A percentile compares a stretch with the other conserved stretches of the same genome.
phyloP scores from a whole-genome alignment of 2,113 vertebrate genomes.

The Dicerorhinus sumatrensis region DNA sequence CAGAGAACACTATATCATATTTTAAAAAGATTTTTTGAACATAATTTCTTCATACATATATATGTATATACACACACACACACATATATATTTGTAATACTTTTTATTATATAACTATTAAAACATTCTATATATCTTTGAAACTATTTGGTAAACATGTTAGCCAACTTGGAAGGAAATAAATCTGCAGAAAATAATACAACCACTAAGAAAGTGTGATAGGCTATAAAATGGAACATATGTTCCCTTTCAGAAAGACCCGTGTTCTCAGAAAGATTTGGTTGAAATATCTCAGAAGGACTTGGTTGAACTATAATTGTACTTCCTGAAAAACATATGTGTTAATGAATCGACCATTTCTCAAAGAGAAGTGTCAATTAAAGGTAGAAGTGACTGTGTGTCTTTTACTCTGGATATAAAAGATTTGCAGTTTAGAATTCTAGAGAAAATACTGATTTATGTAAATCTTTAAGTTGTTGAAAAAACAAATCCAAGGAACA shows the following conservation, averaged over 20 bases:
- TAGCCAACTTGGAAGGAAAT: not conserved
- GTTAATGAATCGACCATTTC: not conserved
- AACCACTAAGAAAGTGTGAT: not conserved
- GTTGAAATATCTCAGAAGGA: conserved; percentile 7
- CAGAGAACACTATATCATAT: not conserved
- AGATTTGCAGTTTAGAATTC: not conserved
- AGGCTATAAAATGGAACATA: not conserved
- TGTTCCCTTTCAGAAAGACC: not conserved
- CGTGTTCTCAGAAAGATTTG: not conserved
- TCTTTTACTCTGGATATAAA: not conserved
- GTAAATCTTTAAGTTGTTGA: not conserved
- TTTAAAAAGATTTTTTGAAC: not conserved
- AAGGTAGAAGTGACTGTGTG: not conserved
- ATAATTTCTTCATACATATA: not conserved
- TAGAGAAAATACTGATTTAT: not conserved
- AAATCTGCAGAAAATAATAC: not conserved
- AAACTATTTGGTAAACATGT: conserved; percentile 13
- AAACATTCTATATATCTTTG: not conserved
- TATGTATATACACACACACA: not conserved
- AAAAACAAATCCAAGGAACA: not conserved
- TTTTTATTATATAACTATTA: not conserved
- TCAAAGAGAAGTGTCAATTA: not conserved
- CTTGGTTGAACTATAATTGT: conserved; percentile 22
- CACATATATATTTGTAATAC: not conserved
- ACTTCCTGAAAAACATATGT: not conserved